Base-by-base conservation (phyloP, 2,797 vertebrate genomes). In the Pangasius larnaudii region DNA sequence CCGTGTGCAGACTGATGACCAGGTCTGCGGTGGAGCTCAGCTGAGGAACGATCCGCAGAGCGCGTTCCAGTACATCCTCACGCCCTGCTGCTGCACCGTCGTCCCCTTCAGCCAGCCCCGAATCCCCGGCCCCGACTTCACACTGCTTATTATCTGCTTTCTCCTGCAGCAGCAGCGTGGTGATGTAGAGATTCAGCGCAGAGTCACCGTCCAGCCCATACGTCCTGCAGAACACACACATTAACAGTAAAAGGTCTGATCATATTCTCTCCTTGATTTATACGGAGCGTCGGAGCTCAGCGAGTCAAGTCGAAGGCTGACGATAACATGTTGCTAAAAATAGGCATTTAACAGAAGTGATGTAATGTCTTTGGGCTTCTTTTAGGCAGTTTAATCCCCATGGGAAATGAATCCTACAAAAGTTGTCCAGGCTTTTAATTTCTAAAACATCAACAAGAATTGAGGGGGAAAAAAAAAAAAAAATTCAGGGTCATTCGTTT, bases 141-240 rank as follows among this genome's bases (percentile, higher is more conserved):
- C 30, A 86, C 22, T 90, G 94, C 78, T 88, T 92, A 87, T 94
- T 90, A 6, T 94, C 94, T 0, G 92, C 92, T 65, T 95, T 95
- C 72, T 96, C 93, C 78, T 96, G 96, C 56, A 99, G 96, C 90
- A 98, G 94, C 1, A 98, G 93, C 0, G 97, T 97, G 92, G 98
- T 98, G n/a, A 99, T 97, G 93, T 97, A 99, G 30, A 97, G 95
- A 92, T 97, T 97, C 69, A 99, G 96, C 0, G 97, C 97, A 0
- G 92, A 85, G 80, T 99, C 97, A 0, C 93, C 95, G 93, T 99
- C 96, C 89, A 99, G 91, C 87, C 94, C 95, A 90, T 97, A 99
- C 0, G 97, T 94, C 84, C 98, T 99, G 87, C 74, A 91, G 89
- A 49, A 49, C 11, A 71, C n/a, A 65, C 36, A 39, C 46, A 77